Percentiles rank a stretch among this genome's conserved stretches.
These are phyloP conservation scores for Amyelois transitella DNA, from an alignment of 1,140 invertebrate genomes.

Conservation along the genomic window DNA sequence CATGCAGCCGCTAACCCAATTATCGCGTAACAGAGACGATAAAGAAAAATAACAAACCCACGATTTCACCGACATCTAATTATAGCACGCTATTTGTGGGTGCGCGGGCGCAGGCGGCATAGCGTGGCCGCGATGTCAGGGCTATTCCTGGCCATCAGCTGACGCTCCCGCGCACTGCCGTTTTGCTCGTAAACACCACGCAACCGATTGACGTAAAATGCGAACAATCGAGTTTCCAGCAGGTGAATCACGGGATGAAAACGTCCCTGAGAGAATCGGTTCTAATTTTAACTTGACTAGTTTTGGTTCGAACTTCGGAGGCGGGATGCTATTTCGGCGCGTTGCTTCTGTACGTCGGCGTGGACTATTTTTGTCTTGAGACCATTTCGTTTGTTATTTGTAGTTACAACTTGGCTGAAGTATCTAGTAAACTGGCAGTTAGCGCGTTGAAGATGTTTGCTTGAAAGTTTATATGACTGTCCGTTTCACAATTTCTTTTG, in stretches of 20 bases:
- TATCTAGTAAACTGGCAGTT: conserved; percentile 6
- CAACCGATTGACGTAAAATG: conserved; percentile 69
- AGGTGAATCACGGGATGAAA: conserved; percentile 70
- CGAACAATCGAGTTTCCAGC: conserved; percentile 70
- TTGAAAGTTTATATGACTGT: background rate
- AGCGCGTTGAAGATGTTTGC: background rate
- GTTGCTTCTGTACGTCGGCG: conserved; percentile 52
- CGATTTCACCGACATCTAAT: conserved; percentile 71
- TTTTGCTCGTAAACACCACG: conserved; percentile 65
- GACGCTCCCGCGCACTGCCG: conserved; percentile 50
- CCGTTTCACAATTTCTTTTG: background rate
- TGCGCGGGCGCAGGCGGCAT: conserved; percentile 68
- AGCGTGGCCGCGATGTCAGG: conserved; percentile 69
- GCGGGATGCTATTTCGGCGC: conserved; percentile 64
- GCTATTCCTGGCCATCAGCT: conserved; percentile 72
- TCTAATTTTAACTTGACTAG: conserved; percentile 68
- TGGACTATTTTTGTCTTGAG: conserved; percentile 53
- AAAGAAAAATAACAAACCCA: conserved; percentile 75
- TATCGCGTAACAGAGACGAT: conserved; percentile 71
- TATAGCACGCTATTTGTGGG: conserved; percentile 71
- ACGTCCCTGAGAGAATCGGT: conserved; percentile 53
- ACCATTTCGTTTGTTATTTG: conserved; percentile 46
- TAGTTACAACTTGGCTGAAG: conserved; percentile 8
- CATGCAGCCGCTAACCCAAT: conserved; percentile 71
- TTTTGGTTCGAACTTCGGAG: conserved; percentile 69